These are phyloP conservation scores for Drosophila kurseongensis DNA, from an alignment of 1,140 invertebrate genomes.

Conservation along the genomic window DNA sequence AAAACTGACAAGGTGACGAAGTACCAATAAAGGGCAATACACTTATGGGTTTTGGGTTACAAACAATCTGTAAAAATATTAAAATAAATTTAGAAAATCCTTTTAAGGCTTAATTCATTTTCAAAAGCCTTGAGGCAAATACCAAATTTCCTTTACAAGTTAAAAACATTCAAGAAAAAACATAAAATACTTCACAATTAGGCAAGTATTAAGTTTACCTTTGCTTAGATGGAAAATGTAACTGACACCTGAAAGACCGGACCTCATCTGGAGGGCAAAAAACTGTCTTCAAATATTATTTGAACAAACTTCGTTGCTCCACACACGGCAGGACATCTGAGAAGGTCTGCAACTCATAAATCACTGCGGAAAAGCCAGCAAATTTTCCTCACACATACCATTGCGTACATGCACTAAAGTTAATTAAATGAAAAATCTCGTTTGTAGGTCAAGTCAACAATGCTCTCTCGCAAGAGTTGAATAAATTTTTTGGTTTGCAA, in stretches of 20 bases:
- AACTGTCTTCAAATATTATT: conserved; percentile 41
- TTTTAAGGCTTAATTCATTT: not conserved
- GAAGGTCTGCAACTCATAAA: conserved; percentile 41
- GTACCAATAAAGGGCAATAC: conserved; percentile 3
- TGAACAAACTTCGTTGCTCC: conserved; percentile 25
- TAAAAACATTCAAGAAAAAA: not conserved
- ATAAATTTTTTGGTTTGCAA: conserved; percentile 29
- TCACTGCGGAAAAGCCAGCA: conserved; percentile 33
- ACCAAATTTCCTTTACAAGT: conserved; percentile 11
- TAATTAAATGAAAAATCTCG: conserved; percentile 66
- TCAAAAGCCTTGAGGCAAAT: not conserved
- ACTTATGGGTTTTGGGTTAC: not conserved
- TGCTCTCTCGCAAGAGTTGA: conserved; percentile 8
- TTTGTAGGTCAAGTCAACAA: conserved; percentile 26
- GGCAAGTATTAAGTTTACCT: conserved; percentile 32
- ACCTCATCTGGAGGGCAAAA: not conserved
- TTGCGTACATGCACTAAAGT: conserved; percentile 25
- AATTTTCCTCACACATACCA: conserved; percentile 6
- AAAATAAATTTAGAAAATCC: not conserved
- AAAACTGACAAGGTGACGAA: conserved; percentile 65
- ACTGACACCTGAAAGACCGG: conserved; percentile 32
- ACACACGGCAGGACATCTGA: conserved; percentile 33
- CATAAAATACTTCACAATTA: conserved; percentile 1
- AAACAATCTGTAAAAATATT: not conserved
- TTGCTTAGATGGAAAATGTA: conserved; percentile 37